Percentiles rank a stretch among this genome's conserved stretches.
Evolutionary conservation across 2,888 invertebrate species (phyloP).

Genomic region (Heliconius sara): DNA sequence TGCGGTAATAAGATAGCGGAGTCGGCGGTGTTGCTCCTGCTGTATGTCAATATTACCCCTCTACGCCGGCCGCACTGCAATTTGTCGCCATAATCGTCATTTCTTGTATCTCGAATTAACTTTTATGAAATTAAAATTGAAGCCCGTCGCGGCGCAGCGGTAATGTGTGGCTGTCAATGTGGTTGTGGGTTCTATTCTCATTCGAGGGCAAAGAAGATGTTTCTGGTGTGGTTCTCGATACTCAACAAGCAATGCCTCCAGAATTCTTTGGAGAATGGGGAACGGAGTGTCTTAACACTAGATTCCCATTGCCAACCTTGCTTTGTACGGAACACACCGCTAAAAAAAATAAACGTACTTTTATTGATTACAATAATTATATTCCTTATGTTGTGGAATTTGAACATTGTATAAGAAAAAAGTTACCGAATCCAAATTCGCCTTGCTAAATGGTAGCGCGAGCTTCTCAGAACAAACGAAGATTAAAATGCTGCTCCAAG

Average conservation of each 20-base stretch:
- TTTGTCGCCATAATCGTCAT: slow-evolving; percentile 77
- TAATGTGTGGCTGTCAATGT: too few species aligned
- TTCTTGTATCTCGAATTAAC: slow-evolving; percentile 72
- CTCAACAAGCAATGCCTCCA: too few species aligned
- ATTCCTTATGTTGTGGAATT: slow-evolving; percentile 17
- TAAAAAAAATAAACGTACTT: slow-evolving; percentile 22
- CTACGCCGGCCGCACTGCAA: slow-evolving; percentile 58
- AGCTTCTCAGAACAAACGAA: slow-evolving; percentile 48
- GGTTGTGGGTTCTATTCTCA: too few species aligned
- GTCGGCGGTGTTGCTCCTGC: slow-evolving; percentile 47
- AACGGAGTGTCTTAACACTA: too few species aligned
- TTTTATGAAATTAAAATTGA: slow-evolving; percentile 55
- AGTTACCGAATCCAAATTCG: slow-evolving; percentile 40
- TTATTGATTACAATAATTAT: slow-evolving; percentile 28
- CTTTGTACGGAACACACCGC: too few species aligned
- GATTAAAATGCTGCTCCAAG: slow-evolving; percentile 58
- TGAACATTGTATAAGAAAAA: slow-evolving; percentile 26
- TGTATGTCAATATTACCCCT: slow-evolving; percentile 65
- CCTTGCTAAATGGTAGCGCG: slow-evolving; percentile 56
- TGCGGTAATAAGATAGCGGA: slow-evolving; percentile 54
- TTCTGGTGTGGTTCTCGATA: too few species aligned
- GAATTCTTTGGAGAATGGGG: too few species aligned
- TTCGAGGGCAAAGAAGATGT: accelerated
- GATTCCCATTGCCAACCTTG: too few species aligned
- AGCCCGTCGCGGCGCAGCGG: too few species aligned